Evolutionary conservation across 2,797 vertebrate species (phyloP).

Genomic region (Remorina albescens): DNA sequence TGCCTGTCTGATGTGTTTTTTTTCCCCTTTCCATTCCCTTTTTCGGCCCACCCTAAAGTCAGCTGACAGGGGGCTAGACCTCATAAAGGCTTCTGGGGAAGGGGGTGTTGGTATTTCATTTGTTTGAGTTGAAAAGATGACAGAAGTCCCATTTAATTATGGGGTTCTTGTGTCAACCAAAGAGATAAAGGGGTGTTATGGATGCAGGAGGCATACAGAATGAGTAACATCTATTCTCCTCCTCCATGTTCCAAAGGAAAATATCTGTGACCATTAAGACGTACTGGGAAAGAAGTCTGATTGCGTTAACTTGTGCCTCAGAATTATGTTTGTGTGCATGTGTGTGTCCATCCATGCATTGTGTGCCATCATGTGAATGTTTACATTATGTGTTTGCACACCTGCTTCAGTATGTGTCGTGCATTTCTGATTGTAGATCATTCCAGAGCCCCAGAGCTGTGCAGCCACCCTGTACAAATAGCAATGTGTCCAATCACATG

Average conservation of each 20-base stretch:
- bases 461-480: slow-evolving; percentile 55
- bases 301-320: slow-evolving; percentile 1
- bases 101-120: slow-evolving; percentile 67
- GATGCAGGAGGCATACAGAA: slow-evolving; percentile 61
- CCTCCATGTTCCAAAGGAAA: slow-evolving; percentile 15
- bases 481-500: slow-evolving; percentile 53
- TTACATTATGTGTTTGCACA: slow-evolving; percentile 63
- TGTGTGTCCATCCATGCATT: slow-evolving; percentile 27
- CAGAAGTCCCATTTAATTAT: slow-evolving; percentile 80
- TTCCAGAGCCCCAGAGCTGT: slow-evolving; percentile 41
- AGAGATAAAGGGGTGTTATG: slow-evolving; percentile 59
- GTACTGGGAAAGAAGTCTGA: not conserved
- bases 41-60: slow-evolving; percentile 64
- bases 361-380: slow-evolving; percentile 46
- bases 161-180: slow-evolving; percentile 62
- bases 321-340: slow-evolving; percentile 17
- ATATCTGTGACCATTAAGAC: slow-evolving; percentile 26
- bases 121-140: slow-evolving; percentile 75
- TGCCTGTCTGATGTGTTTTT: slow-evolving; percentile 54
- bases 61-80: slow-evolving; percentile 69
- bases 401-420: slow-evolving; percentile 51
- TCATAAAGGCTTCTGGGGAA: slow-evolving; percentile 65
- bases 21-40: slow-evolving; percentile 24
- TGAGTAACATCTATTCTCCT: slow-evolving; percentile 34
- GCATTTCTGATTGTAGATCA: slow-evolving; percentile 29